Evolutionary conservation across 2,113 vertebrate species (phyloP), one percentile per base, ranked within the genome.

Genomic region (Otus sunia): DNA sequence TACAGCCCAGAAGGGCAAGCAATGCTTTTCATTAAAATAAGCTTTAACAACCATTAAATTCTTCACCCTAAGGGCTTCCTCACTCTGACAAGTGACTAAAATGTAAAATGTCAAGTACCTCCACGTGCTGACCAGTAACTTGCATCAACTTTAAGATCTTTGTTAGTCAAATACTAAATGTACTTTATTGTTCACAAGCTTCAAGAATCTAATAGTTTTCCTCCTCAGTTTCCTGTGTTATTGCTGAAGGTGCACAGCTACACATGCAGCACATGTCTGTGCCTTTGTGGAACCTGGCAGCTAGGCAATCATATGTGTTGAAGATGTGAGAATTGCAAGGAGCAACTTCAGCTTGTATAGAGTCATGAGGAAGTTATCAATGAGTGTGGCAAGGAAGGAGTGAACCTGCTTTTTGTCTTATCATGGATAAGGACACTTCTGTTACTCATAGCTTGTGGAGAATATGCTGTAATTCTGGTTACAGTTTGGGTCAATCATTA

Each of bases 31-130:
- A 78, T 93, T 85, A 91, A 92, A 93, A 74, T 53, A 67, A 81
- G 77, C 69, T 93, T 88, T 60, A 81, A 49, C 50, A 55, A 32
- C 64, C 52, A 37, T 94, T 66, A 75, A 78, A 89, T 52, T 56
- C 56, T 68, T 94, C 71, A 92, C 82, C 85, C 45, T 19, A 7
- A 88, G 74, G 85, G 82, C 82, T 92, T 94, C 77, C 27, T 96
- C 22, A 11, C 36, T 73, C n/a, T 81, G 81, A 84, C 88, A 87
- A 73, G 64, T 77, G 64, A 73, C 85, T 91, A 50, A 92, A 68
- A 27, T 60, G 66, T 39, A n/a, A 49, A 58, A 91, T 86, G 79
- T 76, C 49, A 80, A n/a, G 68, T 69, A 80, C 11, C 19, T 91
- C 73, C 32, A 15, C 34, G 90, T 80, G 69, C 50, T 94, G 94